Conservation (phyloP, 2,888 invertebrate genomes). For the Spilarctia lutea region DNA sequence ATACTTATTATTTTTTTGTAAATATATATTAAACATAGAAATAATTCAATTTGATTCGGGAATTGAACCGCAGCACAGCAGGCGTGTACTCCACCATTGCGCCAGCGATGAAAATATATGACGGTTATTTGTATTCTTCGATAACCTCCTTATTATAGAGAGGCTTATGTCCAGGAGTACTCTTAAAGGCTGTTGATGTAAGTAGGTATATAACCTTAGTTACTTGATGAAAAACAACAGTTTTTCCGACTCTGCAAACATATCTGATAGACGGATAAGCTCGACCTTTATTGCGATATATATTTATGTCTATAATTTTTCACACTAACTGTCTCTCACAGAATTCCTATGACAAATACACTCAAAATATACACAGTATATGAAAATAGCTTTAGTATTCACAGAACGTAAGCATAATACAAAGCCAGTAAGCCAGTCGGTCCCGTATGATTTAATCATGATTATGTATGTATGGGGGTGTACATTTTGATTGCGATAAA, state of each 20-base stretch:
- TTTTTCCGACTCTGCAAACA: background rate
- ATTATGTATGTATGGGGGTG: slow-evolving; percentile 16
- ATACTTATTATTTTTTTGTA: no score
- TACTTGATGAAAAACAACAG: background rate
- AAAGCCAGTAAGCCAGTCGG: background rate
- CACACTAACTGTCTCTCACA: background rate
- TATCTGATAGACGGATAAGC: background rate
- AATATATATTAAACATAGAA: no score
- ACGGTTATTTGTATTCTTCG: no score
- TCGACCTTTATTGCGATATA: background rate
- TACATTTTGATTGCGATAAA: slow-evolving; percentile 42
- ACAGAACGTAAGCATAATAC: background rate
- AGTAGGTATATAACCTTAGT: background rate
- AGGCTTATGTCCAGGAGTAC: no score
- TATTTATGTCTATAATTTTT: background rate
- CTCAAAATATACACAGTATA: background rate
- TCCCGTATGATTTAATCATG: slow-evolving; percentile 36
- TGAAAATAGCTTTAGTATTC: slow-evolving; percentile 4
- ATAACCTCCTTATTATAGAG: no score
- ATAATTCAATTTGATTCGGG: no score
- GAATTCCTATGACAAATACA: background rate
- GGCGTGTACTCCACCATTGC: no score
- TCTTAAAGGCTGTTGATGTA: background rate
- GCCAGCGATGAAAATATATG: no score
- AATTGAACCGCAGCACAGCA: no score